Conservation (phyloP, 2,113 vertebrate species). For the Hiodon tergisus region DNA sequence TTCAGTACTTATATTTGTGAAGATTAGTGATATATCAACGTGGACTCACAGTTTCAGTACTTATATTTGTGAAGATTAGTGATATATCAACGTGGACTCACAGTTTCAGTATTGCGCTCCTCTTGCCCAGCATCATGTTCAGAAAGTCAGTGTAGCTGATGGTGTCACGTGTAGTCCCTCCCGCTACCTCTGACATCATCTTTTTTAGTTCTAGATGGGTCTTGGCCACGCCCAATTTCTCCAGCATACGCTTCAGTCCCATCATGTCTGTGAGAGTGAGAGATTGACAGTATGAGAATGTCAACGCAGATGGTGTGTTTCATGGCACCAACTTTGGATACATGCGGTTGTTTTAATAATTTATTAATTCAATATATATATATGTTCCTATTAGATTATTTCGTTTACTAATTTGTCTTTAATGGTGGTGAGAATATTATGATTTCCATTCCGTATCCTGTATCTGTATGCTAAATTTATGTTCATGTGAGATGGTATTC, state of each 20-base stretch:
- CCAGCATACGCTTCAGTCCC: conserved; percentile 76
- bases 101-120: conserved; percentile 72
- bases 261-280: conserved; percentile 61
- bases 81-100: conserved; percentile 41
- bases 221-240: conserved; percentile 72
- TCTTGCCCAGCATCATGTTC: conserved; percentile 76
- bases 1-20: too few relatives aligned
- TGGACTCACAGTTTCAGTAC: too few relatives aligned
- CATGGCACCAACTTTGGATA: not conserved
- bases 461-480: too few relatives aligned
- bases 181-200: conserved; percentile 68
- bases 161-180: conserved; percentile 53
- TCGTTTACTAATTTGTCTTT: too few relatives aligned
- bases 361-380: not conserved
- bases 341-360: not conserved
- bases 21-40: too few relatives aligned
- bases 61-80: too few relatives aligned
- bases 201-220: conserved; percentile 78
- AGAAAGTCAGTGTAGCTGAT: conserved; percentile 72
- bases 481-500: too few relatives aligned
- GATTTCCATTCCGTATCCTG: too few relatives aligned
- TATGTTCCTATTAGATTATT: too few relatives aligned
- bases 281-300: not conserved
- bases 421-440: too few relatives aligned
- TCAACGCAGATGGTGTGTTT: not conserved